Evolutionary conservation across 2,797 vertebrate genomes (phyloP).

Genomic region (Pristis pectinata): DNA sequence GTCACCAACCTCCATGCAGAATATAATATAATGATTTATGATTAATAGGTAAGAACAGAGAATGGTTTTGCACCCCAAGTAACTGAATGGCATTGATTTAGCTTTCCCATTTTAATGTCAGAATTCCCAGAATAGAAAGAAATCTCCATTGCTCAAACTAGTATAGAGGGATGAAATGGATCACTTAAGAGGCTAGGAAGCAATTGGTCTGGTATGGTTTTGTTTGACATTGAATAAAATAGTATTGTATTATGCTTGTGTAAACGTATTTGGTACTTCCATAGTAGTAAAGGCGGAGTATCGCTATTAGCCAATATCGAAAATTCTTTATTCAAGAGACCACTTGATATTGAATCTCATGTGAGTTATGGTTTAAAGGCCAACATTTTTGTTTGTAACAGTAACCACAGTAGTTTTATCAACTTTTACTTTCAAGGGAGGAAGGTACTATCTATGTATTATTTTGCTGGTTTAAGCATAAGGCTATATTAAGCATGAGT

Average conservation of each 20-base stretch:
- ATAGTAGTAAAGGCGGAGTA: too few relatives aligned
- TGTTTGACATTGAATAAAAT: background rate
- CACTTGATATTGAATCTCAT: background rate
- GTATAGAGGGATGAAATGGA: background rate
- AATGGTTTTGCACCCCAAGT: background rate
- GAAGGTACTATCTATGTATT: background rate
- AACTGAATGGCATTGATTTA: background rate
- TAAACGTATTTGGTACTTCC: too few relatives aligned
- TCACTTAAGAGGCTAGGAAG: background rate
- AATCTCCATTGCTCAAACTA: background rate
- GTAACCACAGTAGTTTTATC: background rate
- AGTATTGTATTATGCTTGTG: background rate
- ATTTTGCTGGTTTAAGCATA: background rate
- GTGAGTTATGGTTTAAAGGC: too few relatives aligned
- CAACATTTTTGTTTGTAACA: background rate
- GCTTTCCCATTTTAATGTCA: background rate
- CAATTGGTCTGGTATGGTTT: background rate
- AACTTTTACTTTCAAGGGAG: background rate
- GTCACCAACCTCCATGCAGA: too few relatives aligned
- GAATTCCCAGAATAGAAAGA: background rate
- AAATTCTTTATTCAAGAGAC: background rate
- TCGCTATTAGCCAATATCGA: background rate
- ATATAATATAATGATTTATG: background rate
- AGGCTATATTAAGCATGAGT: background rate
- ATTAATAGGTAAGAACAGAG: background rate